Evolutionary conservation across 2,888 invertebrate genomes (phyloP).

Genomic region (Pecten maximus): DNA sequence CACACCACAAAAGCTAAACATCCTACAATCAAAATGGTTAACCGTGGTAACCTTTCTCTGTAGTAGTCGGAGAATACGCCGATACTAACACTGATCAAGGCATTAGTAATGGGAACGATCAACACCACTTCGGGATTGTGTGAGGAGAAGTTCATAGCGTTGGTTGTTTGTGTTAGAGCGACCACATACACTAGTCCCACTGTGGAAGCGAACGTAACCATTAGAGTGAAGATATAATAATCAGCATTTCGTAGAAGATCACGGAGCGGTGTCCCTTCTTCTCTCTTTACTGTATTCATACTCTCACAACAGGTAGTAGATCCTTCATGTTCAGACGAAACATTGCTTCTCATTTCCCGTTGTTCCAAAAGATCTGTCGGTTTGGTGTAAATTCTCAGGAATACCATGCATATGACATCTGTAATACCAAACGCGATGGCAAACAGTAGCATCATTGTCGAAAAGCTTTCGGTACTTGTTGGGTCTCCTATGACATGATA

Average conservation of each 20-base stretch:
- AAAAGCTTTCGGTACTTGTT: conserved; percentile 57
- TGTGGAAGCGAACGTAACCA: conserved; percentile 61
- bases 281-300: not conserved
- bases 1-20: conserved; percentile 51
- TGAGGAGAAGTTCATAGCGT: conserved; percentile 49
- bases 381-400: conserved; percentile 55
- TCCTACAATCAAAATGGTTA: conserved; percentile 54
- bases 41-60: conserved; percentile 57
- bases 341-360: not conserved
- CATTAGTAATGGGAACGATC: conserved; percentile 62
- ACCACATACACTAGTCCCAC: conserved; percentile 63
- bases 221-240: conserved; percentile 60
- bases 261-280: conserved; percentile 51
- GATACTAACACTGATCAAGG: conserved; percentile 56
- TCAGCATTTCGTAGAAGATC: conserved; percentile 57
- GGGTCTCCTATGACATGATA: conserved; percentile 59
- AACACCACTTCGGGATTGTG: conserved; percentile 56
- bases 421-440: conserved; percentile 60
- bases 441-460: conserved; percentile 64
- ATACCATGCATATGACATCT: conserved; percentile 61
- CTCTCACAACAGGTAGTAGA: not conserved
- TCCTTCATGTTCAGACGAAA: not conserved
- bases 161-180: conserved; percentile 61
- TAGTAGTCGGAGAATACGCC: conserved; percentile 62
- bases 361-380: not conserved